Evolutionary conservation across 1,140 invertebrate species (phyloP), one percentile per base, ranked within the genome.

Genomic region (Mesaphorura yosii): DNA sequence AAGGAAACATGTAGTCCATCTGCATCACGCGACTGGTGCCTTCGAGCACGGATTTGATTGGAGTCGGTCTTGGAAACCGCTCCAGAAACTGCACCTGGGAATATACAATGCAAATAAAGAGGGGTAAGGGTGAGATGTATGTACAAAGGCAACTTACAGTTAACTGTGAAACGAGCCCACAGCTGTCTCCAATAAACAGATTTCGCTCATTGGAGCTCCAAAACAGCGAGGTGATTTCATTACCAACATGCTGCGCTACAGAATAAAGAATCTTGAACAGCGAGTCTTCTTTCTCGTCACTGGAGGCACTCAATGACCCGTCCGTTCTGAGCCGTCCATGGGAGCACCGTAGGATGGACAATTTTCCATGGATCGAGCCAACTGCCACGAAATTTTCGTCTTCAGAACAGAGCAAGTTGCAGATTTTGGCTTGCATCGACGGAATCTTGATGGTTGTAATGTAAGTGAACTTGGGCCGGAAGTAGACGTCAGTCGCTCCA

Each of bases 141-240:
- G n/a, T n/a, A n/a, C n/a, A n/a, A n/a, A 41, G 15, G 26, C 19
- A 27, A 50, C 54, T 53, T 42, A 59, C 61, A 56, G 59, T 53
- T 37, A 55, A 40, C 51, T 59, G 61, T 0, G 61, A 58, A 23
- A 63, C 39, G 12, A 55, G 5, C 34, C 61, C 61, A 39, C 55
- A 48, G 29, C 23, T 58, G 34, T 63, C 61, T 14, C 57, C 57
- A 42, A 57, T 27, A 44, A 63, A 63, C 3, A 63, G 42, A 34
- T 46, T 59, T 50, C 49, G 51, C 29, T 58, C 61, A 55, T 59
- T 63, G 10, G 57, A 50, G 42, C 61, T 63, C 61, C 61, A 63
- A 27, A 41, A 47, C 39, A 59, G 47, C 44, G 59, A 57, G 7
- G 58, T 59, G 26, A 63, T 55, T 51, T 63, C 61, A 44, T 53